Base-by-base conservation (phyloP, 53 echinoderm and acorn worm species). In the Mesocentrotus franciscanus region DNA sequence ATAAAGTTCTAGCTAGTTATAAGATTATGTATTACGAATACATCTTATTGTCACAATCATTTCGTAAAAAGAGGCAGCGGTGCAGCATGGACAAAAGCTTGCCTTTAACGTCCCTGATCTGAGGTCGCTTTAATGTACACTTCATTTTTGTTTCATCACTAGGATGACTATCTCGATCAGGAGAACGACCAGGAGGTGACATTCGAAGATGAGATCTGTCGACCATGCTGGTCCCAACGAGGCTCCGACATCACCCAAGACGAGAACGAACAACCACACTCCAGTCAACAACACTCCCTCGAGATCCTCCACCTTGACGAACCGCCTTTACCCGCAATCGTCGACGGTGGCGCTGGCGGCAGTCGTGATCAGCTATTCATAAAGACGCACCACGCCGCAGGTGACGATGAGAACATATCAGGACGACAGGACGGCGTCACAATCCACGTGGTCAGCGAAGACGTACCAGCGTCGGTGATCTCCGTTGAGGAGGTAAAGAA, bases 131-230 rank as follows among this genome's bases (percentile, higher is more conserved):
- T 49, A 5, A 49, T 49, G 3, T 49, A 49, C 49, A 49, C 6
- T 20, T 71, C 70, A 24, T 74, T 74, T 74, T 49, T 17, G 8
- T 26, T 12, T 4, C 20, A 8, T 27, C 5, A 57, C 8, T 64
- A 91, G 91, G 91, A 91, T 91, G 91, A 91, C 29, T 91, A 91
- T 22, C 91, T 87, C 12, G 87, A 87, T 20, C 87, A 61, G 22
- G 91, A 91, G 66, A 91, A 62, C 66, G 91, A 91, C 61, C 34
- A 66, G 8, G 91, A 91, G 9, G 59, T 58, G 35, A 64, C 62
- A 4, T 91, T 91, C n/a, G 24, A 91, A 7, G 91, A 91, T 24
- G 91, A 91, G 66, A 91, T 91, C 35, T 91, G 91, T 64, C 91
- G 91, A 27, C 91, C 91, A 4, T 91, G 91, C 39, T 91, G 91